These are phyloP conservation scores for Orius insidiosus DNA, from an alignment of 1,140 invertebrate species.

Conservation along the genomic window DNA sequence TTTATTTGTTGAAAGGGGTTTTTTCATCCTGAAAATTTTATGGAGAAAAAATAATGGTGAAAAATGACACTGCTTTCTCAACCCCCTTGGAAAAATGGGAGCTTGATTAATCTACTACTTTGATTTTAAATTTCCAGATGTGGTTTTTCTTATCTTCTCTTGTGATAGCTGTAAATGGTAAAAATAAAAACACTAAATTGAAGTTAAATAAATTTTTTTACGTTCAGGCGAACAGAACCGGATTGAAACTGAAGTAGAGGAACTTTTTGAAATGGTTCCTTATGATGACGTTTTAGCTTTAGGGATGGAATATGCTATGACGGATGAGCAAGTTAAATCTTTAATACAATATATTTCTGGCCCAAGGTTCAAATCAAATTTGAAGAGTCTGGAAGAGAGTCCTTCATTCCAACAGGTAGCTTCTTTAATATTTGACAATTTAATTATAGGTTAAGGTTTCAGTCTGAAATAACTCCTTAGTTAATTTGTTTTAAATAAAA, in stretches of 20 bases:
- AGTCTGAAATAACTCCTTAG: no score
- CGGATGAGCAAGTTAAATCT: slow-evolving; percentile 11
- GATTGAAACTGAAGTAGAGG: slow-evolving; percentile 12
- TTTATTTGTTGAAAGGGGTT: neutral
- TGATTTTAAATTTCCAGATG: neutral
- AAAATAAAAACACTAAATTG: neutral
- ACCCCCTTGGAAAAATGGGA: neutral
- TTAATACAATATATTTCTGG: slow-evolving; percentile 13
- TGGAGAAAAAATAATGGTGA: no score
- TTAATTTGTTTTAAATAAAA: no score
- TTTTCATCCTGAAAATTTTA: neutral
- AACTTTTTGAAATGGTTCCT: slow-evolving; percentile 15
- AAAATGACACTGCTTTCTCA: no score
- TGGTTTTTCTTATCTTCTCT: neutral
- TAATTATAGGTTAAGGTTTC: no score
- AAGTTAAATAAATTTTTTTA: neutral
- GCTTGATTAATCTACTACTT: neutral
- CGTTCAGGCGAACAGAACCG: neutral
- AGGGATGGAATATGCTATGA: slow-evolving; percentile 15
- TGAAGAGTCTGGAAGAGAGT: slow-evolving; percentile 8
- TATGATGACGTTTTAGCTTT: slow-evolving; percentile 13
- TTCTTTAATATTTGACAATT: no score
- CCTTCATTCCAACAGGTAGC: slow-evolving; percentile 12
- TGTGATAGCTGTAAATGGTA: neutral
- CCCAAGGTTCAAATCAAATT: slow-evolving; percentile 13